Evolutionary conservation across 2,888 invertebrate genomes (phyloP), one percentile per base, ranked within the genome.

Genomic region (Malacosoma neustria): DNA sequence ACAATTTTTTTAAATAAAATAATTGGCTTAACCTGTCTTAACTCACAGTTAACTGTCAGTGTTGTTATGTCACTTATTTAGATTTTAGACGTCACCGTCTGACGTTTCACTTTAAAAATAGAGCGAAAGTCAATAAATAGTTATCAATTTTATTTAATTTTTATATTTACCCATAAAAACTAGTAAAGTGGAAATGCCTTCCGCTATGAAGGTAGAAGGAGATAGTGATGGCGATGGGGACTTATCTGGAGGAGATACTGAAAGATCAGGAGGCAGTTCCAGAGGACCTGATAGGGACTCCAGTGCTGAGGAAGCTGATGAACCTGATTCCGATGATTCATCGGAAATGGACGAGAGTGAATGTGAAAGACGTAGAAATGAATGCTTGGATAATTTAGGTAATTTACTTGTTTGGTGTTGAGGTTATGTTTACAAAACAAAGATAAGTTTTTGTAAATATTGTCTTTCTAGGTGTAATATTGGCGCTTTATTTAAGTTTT

Each of bases 271-370:
- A 29, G 89, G 88, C n/a, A 89, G 89, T 3, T 91, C 91, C 37
- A 86, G 89, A 41, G 91, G 90, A 38, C 90, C 90, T 29, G 89
- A 89, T 41, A 77, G 87, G 12, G 90, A 90, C 54, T 93, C 93
- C 51, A 92, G 93, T 48, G 91, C 92, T 45, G 93, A 93, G 57
- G 92, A 91, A 53, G 92, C 90, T 38, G 92, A 93, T 55, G 93
- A 93, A 57, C 92, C 90, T n/a, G 93, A 93, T 54, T 93, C 93
- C 11, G 93, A 93, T 77, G 93, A 93, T 69, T 93, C 93, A 41
- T 92, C 92, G 38, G 97, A 97, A 79, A 92, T 97, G 92, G 97
- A 97, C 71, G 96, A 95, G 67, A 93, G 91, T 48, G 97, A 96
- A 77, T 96, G 96, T 55, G 96, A 97, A 63, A 88, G 91, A 40